Percentiles rank a stretch among this genome's conserved stretches.
Conservation (phyloP, 2,113 vertebrate species). For the Bubo blakistoni region DNA sequence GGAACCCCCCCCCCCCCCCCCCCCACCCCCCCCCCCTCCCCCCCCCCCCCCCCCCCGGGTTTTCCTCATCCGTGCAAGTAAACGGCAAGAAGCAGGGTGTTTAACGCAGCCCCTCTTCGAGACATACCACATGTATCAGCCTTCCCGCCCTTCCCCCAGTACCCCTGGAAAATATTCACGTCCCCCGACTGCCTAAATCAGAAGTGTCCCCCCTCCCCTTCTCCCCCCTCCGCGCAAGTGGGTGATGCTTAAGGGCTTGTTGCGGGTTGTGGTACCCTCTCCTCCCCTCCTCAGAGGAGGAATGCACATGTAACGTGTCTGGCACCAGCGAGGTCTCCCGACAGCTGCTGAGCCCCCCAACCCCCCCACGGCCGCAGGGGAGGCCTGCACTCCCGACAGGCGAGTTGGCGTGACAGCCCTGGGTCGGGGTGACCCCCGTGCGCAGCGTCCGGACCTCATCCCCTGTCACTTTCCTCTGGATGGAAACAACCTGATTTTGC, state of each 20-base stretch:
- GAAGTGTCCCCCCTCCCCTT: neutral
- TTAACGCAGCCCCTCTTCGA: neutral
- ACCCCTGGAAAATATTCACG: neutral
- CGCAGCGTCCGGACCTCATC: neutral
- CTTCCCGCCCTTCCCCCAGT: neutral
- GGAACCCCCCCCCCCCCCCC: neutral
- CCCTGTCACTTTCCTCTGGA: neutral
- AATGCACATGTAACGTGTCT: fast-evolving
- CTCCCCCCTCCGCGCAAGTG: neutral
- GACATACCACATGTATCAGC: neutral
- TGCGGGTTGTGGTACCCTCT: neutral
- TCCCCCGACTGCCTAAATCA: neutral
- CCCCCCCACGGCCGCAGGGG: too few species aligned
- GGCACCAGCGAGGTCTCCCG: neutral
- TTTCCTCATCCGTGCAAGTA: neutral
- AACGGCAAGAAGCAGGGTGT: neutral
- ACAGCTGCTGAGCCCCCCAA: neutral
- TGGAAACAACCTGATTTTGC: conserved; percentile 8
- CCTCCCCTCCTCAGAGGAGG: neutral
- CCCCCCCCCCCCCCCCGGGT: neutral
- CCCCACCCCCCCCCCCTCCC: neutral
- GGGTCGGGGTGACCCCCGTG: too few species aligned
- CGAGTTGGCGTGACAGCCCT: neutral
- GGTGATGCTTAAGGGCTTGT: neutral
- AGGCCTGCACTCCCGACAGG: neutral